Base-by-base conservation (phyloP, 2,888 invertebrate species). In the Cheilosia urbana region DNA sequence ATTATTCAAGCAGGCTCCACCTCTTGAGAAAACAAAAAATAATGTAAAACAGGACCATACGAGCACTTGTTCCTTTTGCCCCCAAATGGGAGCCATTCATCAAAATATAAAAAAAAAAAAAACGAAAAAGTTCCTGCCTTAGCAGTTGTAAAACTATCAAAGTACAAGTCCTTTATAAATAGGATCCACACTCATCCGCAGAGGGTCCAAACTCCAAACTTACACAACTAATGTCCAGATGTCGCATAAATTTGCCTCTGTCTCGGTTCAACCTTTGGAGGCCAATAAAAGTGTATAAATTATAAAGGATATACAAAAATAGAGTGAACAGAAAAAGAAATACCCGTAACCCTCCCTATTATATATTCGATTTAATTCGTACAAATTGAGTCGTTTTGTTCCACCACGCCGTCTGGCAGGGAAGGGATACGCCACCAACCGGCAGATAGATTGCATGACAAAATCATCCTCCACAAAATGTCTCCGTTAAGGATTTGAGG, bases 301-400 rank as follows among this genome's bases (percentile, higher is more conserved):
- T 85, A 55, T 51, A 81, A 85, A 81, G 72, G 85, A 81, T 49
- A 58, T 34, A 37, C 27, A 72, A 51, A 45, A 27, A 17, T 17
- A 34, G 17, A 47, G 34, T 7, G 57, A 51, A 51, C 34, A 63
- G 71, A 47, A 76, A 81, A 53, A 69, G n/a, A 4, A 47, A 15
- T 49, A 76, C 58, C 58, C 69, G 65, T 75, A 84, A 80, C 80
- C 80, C 69, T 75, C 69, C 80, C 71, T 80, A 80, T 80, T 80
- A 71, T 72, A 77, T 80, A 85, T 85, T 81, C 77, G 81, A 85
- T 84, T 80, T 85, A 77, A 81, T 81, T 85, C 85, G 76, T 77
- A 85, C 77, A 85, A 85, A 85, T 85, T 77, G 80, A 81, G 85
- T 68, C 72, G 81, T 84, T 81, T 85, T 85, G 81, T 85, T 81